Evolutionary conservation across 2,797 vertebrate genomes (phyloP), one percentile per base, ranked within the genome.

Genomic region (Xiphophorus birchmanni): DNA sequence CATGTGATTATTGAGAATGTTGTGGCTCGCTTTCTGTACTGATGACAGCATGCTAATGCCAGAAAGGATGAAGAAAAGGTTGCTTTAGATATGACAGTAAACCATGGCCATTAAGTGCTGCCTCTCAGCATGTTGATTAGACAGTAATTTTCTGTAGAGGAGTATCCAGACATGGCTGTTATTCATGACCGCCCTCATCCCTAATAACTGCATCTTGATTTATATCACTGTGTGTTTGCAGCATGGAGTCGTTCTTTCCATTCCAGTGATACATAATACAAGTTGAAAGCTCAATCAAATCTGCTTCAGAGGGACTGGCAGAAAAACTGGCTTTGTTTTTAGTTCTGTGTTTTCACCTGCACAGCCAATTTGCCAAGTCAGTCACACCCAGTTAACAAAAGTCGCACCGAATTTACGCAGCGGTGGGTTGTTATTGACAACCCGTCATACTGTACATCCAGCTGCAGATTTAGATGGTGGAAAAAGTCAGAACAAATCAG

Each of bases 61-160:
- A 83, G 54, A 76, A 73, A 67, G 73, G 50, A 75, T 45, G 50
- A 79, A 29, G 75, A 82, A 81, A 84, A 84, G 86, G 89, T 91
- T 80, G 90, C 80, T 87, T 82, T 63, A 84, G 82, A 80, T 82
- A 74, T 83, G 81, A 83, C 82, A 86, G 87, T 89, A 88, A 94
- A 92, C 88, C 78, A 80, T 77, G 81, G 44, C 47, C 47, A 17
- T 79, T 75, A 11, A 69, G 77, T 1, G 65, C 80, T 35, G n/a
- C 80, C 79, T 54, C 63, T 71, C 79, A 44, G 82, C 80, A 52
- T 76, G 83, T 79, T 79, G 80, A 89, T 89, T 81, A 90, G 88
- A 58, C 86, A 88, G 81, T 88, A 90, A 92, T 91, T 79, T 88
- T 79, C 45, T 82, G 60, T 75, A 82, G 63, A 69, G 72, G 82